Percentiles rank a stretch among this genome's conserved stretches.
phyloP scores from a whole-genome alignment of 2,888 invertebrate species.

The Eupelmus urozonus region DNA sequence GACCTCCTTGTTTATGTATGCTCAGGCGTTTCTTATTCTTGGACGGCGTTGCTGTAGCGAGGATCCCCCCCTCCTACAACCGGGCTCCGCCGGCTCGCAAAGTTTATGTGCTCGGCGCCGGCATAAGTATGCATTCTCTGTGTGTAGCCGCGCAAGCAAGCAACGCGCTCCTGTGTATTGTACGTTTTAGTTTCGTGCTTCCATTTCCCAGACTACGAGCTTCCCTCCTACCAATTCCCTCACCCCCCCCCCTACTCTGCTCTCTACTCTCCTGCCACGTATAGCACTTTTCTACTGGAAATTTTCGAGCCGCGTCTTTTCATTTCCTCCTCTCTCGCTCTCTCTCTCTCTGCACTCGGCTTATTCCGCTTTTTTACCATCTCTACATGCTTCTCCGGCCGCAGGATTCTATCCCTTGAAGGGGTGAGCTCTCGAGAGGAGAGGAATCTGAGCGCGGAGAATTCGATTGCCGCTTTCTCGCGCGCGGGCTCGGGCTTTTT shows the following conservation, averaged over 20 bases:
- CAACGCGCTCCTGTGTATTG: slow-evolving; percentile 64
- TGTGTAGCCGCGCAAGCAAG: slow-evolving; percentile 58
- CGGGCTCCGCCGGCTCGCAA: slow-evolving; percentile 56
- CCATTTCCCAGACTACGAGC: slow-evolving; percentile 40
- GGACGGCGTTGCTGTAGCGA: slow-evolving; percentile 66
- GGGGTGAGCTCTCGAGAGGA: neutral
- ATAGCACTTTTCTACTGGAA: slow-evolving; percentile 16
- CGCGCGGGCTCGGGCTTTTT: neutral
- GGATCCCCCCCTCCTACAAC: neutral
- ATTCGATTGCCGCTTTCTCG: neutral
- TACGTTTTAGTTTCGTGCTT: slow-evolving; percentile 69
- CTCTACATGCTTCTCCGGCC: neutral
- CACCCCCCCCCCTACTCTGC: slow-evolving; percentile 7
- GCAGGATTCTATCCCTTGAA: neutral
- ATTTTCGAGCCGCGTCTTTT: slow-evolving; percentile 10
- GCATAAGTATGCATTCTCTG: slow-evolving; percentile 75
- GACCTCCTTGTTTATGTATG: slow-evolving; percentile 78
- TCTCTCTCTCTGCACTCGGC: slow-evolving; percentile 33
- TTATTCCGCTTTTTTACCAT: neutral
- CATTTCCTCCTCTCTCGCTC: slow-evolving; percentile 39
- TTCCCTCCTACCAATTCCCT: slow-evolving; percentile 12
- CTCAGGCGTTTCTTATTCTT: slow-evolving; percentile 77
- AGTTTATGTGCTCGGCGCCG: slow-evolving; percentile 76
- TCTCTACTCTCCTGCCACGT: slow-evolving; percentile 6
- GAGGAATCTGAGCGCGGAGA: slow-evolving; percentile 4